Conservation (phyloP, 2,888 invertebrate species). For the Dryococelus australis region DNA sequence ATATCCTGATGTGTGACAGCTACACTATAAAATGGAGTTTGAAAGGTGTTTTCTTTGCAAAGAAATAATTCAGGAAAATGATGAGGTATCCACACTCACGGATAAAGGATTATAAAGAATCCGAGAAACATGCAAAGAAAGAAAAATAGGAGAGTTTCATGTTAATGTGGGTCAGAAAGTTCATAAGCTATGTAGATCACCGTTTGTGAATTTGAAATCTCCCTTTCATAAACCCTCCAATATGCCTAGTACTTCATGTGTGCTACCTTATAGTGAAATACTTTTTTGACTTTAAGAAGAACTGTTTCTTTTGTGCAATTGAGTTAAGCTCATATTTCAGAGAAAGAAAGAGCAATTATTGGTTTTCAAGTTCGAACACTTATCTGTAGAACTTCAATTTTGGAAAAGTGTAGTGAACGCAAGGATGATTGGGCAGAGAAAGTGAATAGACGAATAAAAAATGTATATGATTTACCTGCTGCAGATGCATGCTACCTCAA, state of each 20-base stretch:
- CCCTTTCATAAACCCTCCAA: too few species aligned
- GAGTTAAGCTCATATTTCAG: slow-evolving; percentile 11
- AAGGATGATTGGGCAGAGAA: slow-evolving; percentile 22
- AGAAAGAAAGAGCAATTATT: neutral
- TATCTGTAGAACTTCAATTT: neutral
- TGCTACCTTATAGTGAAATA: neutral
- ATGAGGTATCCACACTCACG: neutral
- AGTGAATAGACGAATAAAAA: slow-evolving; percentile 11
- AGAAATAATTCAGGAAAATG: neutral
- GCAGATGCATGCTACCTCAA: slow-evolving; percentile 11
- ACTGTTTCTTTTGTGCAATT: too few species aligned
- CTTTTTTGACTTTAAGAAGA: slow-evolving; percentile 11
- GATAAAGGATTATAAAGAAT: slow-evolving; percentile 5
- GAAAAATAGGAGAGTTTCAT: slow-evolving; percentile 20
- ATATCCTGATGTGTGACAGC: neutral
- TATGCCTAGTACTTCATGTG: slow-evolving; percentile 11
- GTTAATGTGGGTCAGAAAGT: too few species aligned
- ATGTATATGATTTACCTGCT: slow-evolving; percentile 24
- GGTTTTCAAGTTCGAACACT: slow-evolving; percentile 4
- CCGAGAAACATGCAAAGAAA: neutral
- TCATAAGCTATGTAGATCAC: too few species aligned
- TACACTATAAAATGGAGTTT: slow-evolving; percentile 6
- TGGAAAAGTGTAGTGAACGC: neutral
- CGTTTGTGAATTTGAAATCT: too few species aligned
- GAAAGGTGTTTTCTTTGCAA: too few species aligned